A percentile compares a stretch with the other conserved stretches of the same genome.
Evolutionary conservation across 2,797 vertebrate genomes (phyloP).

Genomic region (Acanthurus tractus): DNA sequence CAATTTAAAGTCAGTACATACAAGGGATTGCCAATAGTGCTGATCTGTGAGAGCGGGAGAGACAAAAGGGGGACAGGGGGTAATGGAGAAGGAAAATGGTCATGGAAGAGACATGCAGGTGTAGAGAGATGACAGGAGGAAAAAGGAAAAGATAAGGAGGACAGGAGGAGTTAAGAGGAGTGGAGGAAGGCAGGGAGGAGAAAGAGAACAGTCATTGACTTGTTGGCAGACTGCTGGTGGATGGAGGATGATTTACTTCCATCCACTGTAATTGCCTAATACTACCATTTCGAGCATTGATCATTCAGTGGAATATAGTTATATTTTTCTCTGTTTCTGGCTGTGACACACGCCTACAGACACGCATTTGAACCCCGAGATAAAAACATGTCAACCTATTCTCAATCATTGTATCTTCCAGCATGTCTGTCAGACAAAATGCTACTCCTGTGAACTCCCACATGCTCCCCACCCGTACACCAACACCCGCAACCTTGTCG

Average conservation of each 20-base stretch:
- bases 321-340: conserved; percentile 22
- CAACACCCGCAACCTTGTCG: conserved; percentile 61
- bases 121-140: background rate
- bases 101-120: background rate
- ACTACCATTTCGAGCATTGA: background rate
- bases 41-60: background rate
- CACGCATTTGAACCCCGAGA: conserved; percentile 26
- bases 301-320: conserved; percentile 33
- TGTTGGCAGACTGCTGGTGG: conserved; percentile 9
- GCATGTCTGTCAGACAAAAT: conserved; percentile 38
- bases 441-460: conserved; percentile 33
- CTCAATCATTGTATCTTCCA: conserved; percentile 34
- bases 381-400: conserved; percentile 40
- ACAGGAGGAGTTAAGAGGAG: conserved; percentile 2
- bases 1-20: background rate
- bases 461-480: conserved; percentile 26
- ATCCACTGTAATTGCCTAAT: conserved; percentile 5
- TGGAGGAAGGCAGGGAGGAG: background rate
- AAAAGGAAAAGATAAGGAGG: background rate
- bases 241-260: conserved; percentile 3
- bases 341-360: conserved; percentile 19
- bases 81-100: background rate
- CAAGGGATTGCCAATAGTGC: background rate
- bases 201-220: background rate
- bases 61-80: background rate